Base-by-base conservation (phyloP, 2,797 vertebrate species). In the Salarias fasciatus region DNA sequence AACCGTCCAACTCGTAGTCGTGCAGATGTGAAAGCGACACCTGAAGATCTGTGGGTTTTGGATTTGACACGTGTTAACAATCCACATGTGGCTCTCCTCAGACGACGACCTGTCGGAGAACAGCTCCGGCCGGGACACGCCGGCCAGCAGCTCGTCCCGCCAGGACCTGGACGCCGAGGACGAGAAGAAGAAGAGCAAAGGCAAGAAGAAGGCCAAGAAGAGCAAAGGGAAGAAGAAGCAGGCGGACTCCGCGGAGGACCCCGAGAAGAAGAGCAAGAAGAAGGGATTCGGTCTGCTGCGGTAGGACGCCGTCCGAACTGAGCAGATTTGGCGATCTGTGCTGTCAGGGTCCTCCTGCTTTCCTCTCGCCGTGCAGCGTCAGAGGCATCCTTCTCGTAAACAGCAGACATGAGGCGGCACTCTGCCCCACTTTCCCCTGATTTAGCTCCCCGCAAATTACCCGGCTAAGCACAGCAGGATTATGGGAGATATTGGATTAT, bases 281-380 rank as follows among this genome's bases (percentile, higher is more conserved):
- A 98, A 95, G 60, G 95, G 95, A 5, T 95, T 99, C 4, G 93
- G 90, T 4, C 91, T 98, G 80, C 79, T 98, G 74, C 96, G 97
- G 97, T 99, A 96, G 38, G 68, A 41, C 30, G n/a, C n/a, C n/a
- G n/a, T n/a, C n/a, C n/a, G n/a, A n/a, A n/a, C n/a, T n/a, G n/a
- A n/a, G n/a, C n/a, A n/a, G n/a, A n/a, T n/a, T n/a, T n/a, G n/a
- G n/a, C n/a, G n/a, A n/a, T n/a, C n/a, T n/a, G n/a, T n/a, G n/a
- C n/a, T n/a, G n/a, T n/a, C n/a, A n/a, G n/a, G n/a, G n/a, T n/a
- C n/a, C n/a, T n/a, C n/a, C n/a, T n/a, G n/a, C n/a, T n/a, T n/a
- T n/a, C n/a, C n/a, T n/a, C n/a, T n/a, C n/a, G n/a, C n/a, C n/a
- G n/a, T n/a, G n/a, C n/a, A 31, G 30, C 8, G 8, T 31, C 31